Base-by-base conservation (phyloP, 2,797 vertebrate species). In the Limnodromus scolopaceus region DNA sequence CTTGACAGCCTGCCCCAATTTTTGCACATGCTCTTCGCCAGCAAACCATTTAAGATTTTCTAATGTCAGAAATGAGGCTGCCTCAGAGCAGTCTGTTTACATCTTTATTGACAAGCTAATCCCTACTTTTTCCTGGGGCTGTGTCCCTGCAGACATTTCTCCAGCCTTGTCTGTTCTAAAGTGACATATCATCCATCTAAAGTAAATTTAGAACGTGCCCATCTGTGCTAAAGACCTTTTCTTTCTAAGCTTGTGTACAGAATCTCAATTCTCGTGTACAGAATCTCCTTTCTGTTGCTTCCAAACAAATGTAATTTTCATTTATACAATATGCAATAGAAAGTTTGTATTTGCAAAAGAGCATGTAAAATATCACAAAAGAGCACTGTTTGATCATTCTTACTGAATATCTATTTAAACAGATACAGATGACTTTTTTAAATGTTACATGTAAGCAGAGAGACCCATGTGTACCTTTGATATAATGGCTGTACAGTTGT, bases 51-150 rank as follows among this genome's bases (percentile, higher is more conserved):
- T 95, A 95, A 93, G 90, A 88, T 87, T 87, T 91, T 94, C 85
- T 95, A 85, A 95, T 96, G 85, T 92, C 70, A 93, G 90, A 97
- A 96, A 96, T 96, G 89, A 93, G 84, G 70, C 94, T 93, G 93
- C 81, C 93, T 95, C 79, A 88, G 82, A 95, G 88, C 92, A 89
- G 70, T 82, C 95, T 96, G 96, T 97, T 97, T 97, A 97, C 91
- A 89, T 97, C 94, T 96, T 96, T 95, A 97, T 95, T 95, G 96
- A 96, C 95, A 89, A 95, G 83, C 81, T 97, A 97, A 97, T 97
- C 89, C 91, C 71, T 92, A 55, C 83, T 90, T 95, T 96, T 97
- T 94, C 92, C 95, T 78, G 70, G 65, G 95, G 94, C 91, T 92
- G 36, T 96, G 89, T 97, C 96, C 83, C 96, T 92, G 80, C 82